Evolutionary conservation across 2,888 invertebrate species (phyloP).

Genomic region (Troglohyphantes excavatus): DNA sequence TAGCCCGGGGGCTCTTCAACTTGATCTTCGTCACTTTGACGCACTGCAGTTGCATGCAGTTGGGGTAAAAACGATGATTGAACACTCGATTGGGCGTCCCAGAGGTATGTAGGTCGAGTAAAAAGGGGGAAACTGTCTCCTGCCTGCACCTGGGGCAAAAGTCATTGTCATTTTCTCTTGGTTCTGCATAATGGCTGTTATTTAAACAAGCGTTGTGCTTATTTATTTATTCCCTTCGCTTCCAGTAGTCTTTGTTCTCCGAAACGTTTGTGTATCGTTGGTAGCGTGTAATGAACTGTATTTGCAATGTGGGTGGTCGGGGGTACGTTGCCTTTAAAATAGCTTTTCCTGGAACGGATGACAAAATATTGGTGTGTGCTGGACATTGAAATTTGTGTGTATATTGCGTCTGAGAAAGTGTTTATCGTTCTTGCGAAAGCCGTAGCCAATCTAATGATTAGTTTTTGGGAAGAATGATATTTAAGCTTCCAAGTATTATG

Average conservation of each 20-base stretch:
- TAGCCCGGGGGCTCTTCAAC: slow-evolving; percentile 37
- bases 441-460: too few relatives aligned
- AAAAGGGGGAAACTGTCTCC: slow-evolving; percentile 11
- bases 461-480: too few relatives aligned
- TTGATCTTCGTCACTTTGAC: background rate
- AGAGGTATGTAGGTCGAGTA: slow-evolving; percentile 2
- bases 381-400: too few relatives aligned
- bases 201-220: slow-evolving; percentile 7
- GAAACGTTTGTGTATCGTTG: background rate
- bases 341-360: too few relatives aligned
- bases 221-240: background rate
- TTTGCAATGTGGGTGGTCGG: too few relatives aligned
- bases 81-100: slow-evolving; percentile 33
- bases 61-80: slow-evolving; percentile 16
- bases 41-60: slow-evolving; percentile 5
- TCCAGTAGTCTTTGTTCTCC: background rate
- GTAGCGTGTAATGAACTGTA: too few relatives aligned
- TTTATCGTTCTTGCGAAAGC: too few relatives aligned
- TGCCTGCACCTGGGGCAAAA: slow-evolving; percentile 28
- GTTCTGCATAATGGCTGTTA: slow-evolving; percentile 10
- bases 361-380: too few relatives aligned
- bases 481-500: too few relatives aligned
- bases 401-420: too few relatives aligned
- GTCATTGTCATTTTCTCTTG: slow-evolving; percentile 32
- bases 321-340: too few relatives aligned